Evolutionary conservation across 1,140 invertebrate genomes (phyloP), one percentile per base, ranked within the genome.

Genomic region (Goniozus legneri): DNA sequence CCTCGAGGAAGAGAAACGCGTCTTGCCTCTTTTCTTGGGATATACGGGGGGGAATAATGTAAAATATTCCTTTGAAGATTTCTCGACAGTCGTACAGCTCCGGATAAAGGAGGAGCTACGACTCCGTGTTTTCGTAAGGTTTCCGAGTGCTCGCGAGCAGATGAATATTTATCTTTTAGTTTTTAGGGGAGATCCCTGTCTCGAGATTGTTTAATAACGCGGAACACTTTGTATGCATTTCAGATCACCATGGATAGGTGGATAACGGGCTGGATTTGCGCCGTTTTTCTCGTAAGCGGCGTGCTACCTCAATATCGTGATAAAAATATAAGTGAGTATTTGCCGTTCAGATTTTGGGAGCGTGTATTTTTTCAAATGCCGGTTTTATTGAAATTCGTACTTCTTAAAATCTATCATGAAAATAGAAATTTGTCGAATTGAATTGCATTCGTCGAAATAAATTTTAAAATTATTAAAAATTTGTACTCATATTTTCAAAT

Each of bases 281-380:
- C 65, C 19, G 32, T 44, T 37, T 59, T 51, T 38, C 46, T 64
- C 15, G 40, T 44, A 3, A 50, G 50, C 2, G 59, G 56, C 15
- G 53, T 42, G 1, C 22, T 44, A 15, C 40, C 60, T 7, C 63
- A 67, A 35, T 67, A 55, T 41, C 56, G 57, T 18, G 61, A 67
- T 13, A 67, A 65, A 50, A 67, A 67, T 50, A 67, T 63, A 45
- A 61, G 64, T 66, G 34, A 66, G 64, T 65, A 43, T 20, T 31
- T 13, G 14, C n/a, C n/a, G n/a, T n/a, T n/a, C n/a, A n/a, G n/a
- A n/a, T n/a, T n/a, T n/a, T n/a, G n/a, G n/a, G n/a, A n/a, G n/a
- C n/a, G n/a, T n/a, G n/a, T n/a, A n/a, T n/a, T n/a, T n/a, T n/a
- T n/a, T n/a, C n/a, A n/a, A n/a, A n/a, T n/a, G n/a, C n/a, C n/a